Evolutionary conservation across 2,888 invertebrate genomes (phyloP), one percentile per base, ranked within the genome.

Genomic region (Oscheius onirici): DNA sequence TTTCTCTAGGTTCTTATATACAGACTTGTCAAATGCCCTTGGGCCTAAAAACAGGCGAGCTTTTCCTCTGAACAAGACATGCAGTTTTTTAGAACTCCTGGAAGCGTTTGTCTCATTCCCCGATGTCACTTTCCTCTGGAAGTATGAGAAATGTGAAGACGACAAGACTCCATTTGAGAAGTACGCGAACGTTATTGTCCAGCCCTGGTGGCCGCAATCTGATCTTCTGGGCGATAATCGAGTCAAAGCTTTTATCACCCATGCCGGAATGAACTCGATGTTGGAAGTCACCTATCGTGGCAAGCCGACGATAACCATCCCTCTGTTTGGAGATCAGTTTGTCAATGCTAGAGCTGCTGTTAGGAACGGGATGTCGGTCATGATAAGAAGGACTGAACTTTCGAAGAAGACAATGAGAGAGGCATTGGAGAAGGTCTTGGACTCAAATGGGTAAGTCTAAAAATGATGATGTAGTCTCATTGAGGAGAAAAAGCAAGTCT

Each of bases 201-300:
- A 46, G 15, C 13, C 28, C 34, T 69, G 69, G 69, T 49, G 43
- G 34, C 69, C 69, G 10, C 69, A 69, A 44, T 43, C 57, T 2
- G 69, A 69, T 34, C 46, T 69, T 3, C 52, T 69, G 2, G 60
- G 58, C 13, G 69, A 69, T 24, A 11, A 20, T 20, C 57, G 69
- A 1, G 20, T 69, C 13, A 60, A 46, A 15, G 34, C 46, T 15
- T 69, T 69, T 49, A 69, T 69, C 24, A 69, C 69, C 24, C 69
- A 69, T 20, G 69, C 49, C n/a, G 69, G 69, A 20, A 69, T 69
- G 69, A 69, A 69, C 44, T 69, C 69, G 3, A 44, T 69, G 34
- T n/a, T 60, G 20, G 69, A 69, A 44, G 57, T 40, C 20, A 15
- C n/a, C 6, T 60, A 22, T 26, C n/a, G 58, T 10, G 69, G 69